Base-by-base conservation (phyloP, 2,113 vertebrate genomes). In the Cyrtonyx montezumae region DNA sequence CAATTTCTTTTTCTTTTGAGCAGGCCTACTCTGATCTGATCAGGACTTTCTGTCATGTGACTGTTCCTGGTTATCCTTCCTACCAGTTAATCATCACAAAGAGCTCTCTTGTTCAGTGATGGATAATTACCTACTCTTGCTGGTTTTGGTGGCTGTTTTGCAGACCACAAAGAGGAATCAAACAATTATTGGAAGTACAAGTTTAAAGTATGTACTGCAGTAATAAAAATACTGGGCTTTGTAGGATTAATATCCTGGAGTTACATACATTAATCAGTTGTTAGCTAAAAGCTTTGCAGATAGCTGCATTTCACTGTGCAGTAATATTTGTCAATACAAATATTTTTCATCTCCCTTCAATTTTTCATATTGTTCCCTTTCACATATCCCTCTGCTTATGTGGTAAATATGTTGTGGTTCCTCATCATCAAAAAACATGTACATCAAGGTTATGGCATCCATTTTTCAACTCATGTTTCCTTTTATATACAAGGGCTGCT, bases 11-110 rank as follows among this genome's bases (percentile, higher is more conserved):
- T 75, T 61, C 37, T 82, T 88, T 90, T 89, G 69, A 94, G 79
- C 51, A 84, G 79, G 74, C 82, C 74, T 93, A 45, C 61, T 91
- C 79, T 85, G 78, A 84, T 92, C 66, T 91, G 77, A 89, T 94
- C 76, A 77, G 79, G 79, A 42, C 79, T 89, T 89, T 94, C 76
- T 90, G 58, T 74, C 74, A 40, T 61, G 48, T 91, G 84, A 94
- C 91, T 94, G 91, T 74, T 46, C 11, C 59, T 87, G 61, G 91
- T 91, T 92, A 49, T 87, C 80, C 37, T 91, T 92, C 78, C 79
- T 89, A 55, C 56, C 0, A 2, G n/a, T 42, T 87, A 86, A 86
- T 95, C 87, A 92, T 68, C 56, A 26, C 59, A 68, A 63, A 46
- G 59, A 82, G 32, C 13, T 88, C 75, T 73, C 83, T 46, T 90